phyloP scores from a whole-genome alignment of 2,888 invertebrate genomes.

The Erynnis tages region DNA sequence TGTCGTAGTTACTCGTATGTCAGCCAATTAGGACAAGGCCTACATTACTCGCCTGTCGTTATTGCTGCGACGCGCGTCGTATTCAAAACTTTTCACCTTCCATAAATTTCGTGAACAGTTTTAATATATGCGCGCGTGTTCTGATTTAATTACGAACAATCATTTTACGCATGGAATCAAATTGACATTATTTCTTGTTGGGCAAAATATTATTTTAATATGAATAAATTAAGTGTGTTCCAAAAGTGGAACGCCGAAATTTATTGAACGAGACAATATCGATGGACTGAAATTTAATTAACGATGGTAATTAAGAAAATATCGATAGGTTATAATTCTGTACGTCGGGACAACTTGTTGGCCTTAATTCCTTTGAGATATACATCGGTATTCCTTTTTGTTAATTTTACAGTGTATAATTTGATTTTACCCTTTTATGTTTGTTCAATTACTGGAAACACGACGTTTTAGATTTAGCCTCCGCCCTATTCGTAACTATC shows the following conservation, averaged over 20 bases:
- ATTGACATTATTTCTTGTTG: slow-evolving; percentile 22
- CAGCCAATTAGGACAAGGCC: too few relatives aligned
- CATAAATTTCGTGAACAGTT: slow-evolving; percentile 2
- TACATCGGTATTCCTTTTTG: too few relatives aligned
- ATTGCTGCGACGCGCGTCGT: neutral
- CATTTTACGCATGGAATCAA: slow-evolving; percentile 16
- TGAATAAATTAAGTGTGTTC: slow-evolving; percentile 24
- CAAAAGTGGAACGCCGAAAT: slow-evolving; percentile 21
- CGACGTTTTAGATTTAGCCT: too few relatives aligned
- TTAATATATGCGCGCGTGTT: slow-evolving; percentile 16
- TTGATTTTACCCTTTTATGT: too few relatives aligned
- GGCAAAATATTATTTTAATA: slow-evolving; percentile 25
- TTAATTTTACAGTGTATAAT: too few relatives aligned
- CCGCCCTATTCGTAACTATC: too few relatives aligned
- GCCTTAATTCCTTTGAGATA: too few relatives aligned
- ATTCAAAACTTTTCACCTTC: slow-evolving; percentile 3
- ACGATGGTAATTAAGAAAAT: slow-evolving; percentile 20
- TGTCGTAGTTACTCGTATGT: too few relatives aligned
- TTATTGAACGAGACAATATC: slow-evolving; percentile 24
- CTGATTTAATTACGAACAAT: slow-evolving; percentile 23
- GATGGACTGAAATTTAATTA: slow-evolving; percentile 24
- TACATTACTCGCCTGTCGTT: neutral
- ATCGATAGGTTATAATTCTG: slow-evolving; percentile 5
- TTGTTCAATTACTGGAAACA: neutral
- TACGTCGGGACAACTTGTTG: slow-evolving; percentile 4